Percentiles rank a stretch among this genome's conserved stretches.
Conservation (phyloP, 2,888 invertebrate species). For the Molorchus minor region DNA sequence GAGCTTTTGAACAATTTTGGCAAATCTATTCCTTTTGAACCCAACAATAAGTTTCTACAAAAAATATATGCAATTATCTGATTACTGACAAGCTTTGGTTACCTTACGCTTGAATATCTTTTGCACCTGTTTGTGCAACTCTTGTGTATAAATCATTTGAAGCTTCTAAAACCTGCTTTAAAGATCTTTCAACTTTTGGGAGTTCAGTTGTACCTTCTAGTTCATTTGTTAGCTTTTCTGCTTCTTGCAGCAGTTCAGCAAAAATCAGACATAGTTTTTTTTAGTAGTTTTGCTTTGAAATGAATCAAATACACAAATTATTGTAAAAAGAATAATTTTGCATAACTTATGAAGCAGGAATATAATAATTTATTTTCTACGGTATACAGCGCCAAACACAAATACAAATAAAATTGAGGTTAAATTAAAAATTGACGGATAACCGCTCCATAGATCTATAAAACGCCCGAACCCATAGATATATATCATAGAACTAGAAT, state of each 20-base stretch:
- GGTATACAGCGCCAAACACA: too few species aligned
- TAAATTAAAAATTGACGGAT: too few species aligned
- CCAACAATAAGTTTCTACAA: slow-evolving; percentile 84
- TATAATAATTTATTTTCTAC: too few species aligned
- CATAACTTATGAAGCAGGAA: too few species aligned
- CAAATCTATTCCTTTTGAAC: slow-evolving; percentile 91
- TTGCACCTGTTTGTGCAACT: slow-evolving; percentile 85
- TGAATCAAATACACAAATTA: too few species aligned
- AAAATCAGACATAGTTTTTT: slow-evolving; percentile 70
- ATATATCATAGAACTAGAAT: too few species aligned
- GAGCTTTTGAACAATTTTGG: slow-evolving; percentile 91
- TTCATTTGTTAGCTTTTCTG: slow-evolving; percentile 90
- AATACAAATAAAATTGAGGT: too few species aligned
- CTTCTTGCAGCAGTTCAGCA: slow-evolving; percentile 88
- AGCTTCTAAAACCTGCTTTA: slow-evolving; percentile 91
- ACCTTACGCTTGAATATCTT: slow-evolving; percentile 91
- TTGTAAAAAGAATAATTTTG: too few species aligned
- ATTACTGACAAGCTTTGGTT: slow-evolving; percentile 12
- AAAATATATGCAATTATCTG: slow-evolving; percentile 13
- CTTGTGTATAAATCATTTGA: slow-evolving; percentile 88
- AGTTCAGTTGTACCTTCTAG: slow-evolving; percentile 86
- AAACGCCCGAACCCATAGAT: too few species aligned
- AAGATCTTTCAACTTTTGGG: slow-evolving; percentile 86
- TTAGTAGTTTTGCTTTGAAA: not conserved
- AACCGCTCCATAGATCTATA: too few species aligned